These are phyloP conservation scores for Tapirus indicus DNA, from an alignment of 2,797 vertebrate species.

Conservation along the genomic window DNA sequence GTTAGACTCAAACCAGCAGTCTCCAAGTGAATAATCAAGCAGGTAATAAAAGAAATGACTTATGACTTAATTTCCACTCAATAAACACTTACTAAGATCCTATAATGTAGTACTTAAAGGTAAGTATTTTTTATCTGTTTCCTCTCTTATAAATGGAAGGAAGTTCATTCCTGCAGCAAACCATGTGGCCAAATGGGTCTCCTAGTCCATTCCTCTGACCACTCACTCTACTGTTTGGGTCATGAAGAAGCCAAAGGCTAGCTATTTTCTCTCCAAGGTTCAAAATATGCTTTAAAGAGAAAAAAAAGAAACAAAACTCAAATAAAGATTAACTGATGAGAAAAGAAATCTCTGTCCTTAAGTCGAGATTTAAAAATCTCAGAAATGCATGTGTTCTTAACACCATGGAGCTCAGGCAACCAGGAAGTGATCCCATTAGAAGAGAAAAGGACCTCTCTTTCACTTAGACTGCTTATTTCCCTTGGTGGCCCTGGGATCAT, in stretches of 20 bases:
- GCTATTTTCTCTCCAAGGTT: not conserved
- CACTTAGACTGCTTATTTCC: not conserved
- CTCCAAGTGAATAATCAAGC: constrained; percentile 18
- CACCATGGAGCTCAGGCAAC: not conserved
- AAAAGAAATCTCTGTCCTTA: constrained; percentile 1
- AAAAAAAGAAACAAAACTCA: constrained; percentile 1
- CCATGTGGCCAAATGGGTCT: not conserved
- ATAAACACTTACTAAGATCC: not conserved
- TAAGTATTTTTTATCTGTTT: constrained; percentile 25
- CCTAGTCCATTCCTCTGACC: not conserved
- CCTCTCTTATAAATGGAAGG: constrained; percentile 20
- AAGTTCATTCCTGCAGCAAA: constrained; percentile 44
- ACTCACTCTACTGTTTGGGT: constrained; percentile 7
- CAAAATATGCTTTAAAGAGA: not conserved
- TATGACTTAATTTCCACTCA: constrained; percentile 55
- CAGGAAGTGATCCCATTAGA: not conserved
- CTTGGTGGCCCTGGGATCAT: not conserved
- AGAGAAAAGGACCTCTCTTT: not conserved
- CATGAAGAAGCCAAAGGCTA: constrained; percentile 9
- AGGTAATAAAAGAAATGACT: constrained; percentile 40
- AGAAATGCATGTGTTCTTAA: not conserved
- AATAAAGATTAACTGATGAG: constrained; percentile 21
- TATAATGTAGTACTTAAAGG: not conserved
- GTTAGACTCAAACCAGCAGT: not conserved
- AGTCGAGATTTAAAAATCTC: not conserved